Base-by-base conservation (phyloP, 1,140 invertebrate species). In the Magallana ariakensis region DNA sequence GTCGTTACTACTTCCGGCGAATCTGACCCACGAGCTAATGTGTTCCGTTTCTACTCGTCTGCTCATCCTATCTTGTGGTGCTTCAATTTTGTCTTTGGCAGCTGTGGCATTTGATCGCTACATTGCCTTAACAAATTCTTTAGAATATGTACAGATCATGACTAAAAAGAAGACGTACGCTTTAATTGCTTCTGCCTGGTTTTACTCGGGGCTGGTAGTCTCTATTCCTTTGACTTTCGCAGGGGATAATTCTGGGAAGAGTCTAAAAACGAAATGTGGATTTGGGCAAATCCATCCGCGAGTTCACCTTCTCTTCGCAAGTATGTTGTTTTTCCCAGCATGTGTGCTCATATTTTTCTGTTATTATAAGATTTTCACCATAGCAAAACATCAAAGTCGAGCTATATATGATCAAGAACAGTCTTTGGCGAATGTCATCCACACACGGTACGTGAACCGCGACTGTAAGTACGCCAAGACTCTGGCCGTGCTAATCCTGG, bases 81-180 rank as follows among this genome's bases (percentile, higher is more conserved):
- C 96, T 13, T 96, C 96, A 58, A 95, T 96, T 9, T 92, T 97
- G 15, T 96, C 96, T 13, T 95, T 96, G 86, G 96, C 96, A 0
- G 96, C 96, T 6, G 96, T 97, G 66, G 96, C 96, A 3, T 95
- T 96, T 7, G 96, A 97, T 90, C 93, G 96, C 54, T 95, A 96
- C 90, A 96, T 96, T 0, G 96, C 96, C 4, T 93, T 97, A 3
- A 96, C 96, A 6, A 95, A 96, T 87, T 96, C 96, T 0, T 93
- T 97, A 46, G 92, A 96, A 33, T 95, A 95, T 89, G 93, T 94
- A 62, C 96, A 96, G 92, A 95, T 96, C 80, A 96, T 96, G 86
- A 96, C 96, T 0, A 95, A 96, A 91, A 95, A 95, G 66, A 96
- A 95, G 88, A 95, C 96, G 57, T 95, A 95, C 86, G 93, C 96